Percentiles rank a stretch among this genome's conserved stretches.
Conservation (phyloP, 2,797 vertebrate genomes). For the Carduelis carduelis region DNA sequence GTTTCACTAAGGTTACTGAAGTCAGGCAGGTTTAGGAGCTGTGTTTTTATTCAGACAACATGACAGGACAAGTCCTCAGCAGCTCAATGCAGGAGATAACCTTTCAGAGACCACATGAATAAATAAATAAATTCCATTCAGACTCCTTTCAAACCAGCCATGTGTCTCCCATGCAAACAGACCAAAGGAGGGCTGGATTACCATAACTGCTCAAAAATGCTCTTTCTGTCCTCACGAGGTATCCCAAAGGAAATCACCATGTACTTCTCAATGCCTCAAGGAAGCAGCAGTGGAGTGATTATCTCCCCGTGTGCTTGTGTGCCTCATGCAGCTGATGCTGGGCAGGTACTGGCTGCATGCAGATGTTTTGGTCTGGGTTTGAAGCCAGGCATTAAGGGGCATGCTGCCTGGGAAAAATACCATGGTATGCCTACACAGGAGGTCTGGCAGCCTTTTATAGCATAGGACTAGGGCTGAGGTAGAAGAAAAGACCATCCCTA, state of each 20-base stretch:
- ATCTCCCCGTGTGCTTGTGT: background rate
- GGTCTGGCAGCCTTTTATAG: background rate
- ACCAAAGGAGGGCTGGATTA: background rate
- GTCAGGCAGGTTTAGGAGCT: background rate
- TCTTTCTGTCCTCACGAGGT: background rate
- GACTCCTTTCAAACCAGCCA: background rate
- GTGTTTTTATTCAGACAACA: conserved; percentile 20
- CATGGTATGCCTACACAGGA: background rate
- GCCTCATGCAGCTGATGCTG: background rate
- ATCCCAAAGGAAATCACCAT: background rate
- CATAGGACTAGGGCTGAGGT: accelerated
- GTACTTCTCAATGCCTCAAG: background rate
- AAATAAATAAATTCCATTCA: background rate
- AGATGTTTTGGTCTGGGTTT: background rate
- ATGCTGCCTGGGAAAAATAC: background rate
- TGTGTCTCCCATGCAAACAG: background rate
- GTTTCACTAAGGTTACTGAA: conserved; percentile 19
- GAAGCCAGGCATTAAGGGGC: background rate
- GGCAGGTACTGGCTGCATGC: background rate
- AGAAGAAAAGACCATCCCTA: background rate
- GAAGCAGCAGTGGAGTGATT: background rate
- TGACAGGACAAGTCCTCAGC: background rate
- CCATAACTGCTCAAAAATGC: background rate
- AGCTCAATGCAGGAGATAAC: background rate
- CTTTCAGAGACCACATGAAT: background rate